phyloP scores from a whole-genome alignment of 2,797 vertebrate genomes.

The Danio albolineatus region DNA sequence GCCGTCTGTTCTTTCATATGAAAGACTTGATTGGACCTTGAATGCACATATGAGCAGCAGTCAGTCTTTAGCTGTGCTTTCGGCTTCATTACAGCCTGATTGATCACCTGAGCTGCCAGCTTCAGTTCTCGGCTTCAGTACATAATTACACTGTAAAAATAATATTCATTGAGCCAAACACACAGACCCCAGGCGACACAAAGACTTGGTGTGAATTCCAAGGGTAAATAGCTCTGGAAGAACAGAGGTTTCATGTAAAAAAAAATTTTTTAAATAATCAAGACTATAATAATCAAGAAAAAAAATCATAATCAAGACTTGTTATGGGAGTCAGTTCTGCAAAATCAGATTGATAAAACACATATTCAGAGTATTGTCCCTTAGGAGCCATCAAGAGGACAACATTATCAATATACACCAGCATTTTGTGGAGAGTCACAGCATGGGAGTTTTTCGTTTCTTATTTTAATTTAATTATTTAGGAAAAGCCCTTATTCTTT shows the following conservation, averaged over 20 bases:
- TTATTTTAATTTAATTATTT: too few species aligned
- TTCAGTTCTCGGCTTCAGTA: conserved; percentile 62
- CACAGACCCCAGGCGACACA: conserved; percentile 57
- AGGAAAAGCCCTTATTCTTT: neutral
- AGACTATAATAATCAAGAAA: too few species aligned
- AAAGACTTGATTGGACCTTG: conserved; percentile 56
- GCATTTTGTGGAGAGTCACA: neutral
- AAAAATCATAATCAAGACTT: neutral
- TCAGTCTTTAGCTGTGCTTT: conserved; percentile 68
- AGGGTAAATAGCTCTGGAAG: conserved; percentile 31
- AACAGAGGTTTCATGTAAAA: conserved; percentile 23
- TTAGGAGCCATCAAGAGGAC: conserved; percentile 6
- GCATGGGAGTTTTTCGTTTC: neutral
- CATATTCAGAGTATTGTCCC: conserved; percentile 16
- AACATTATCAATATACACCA: conserved; percentile 6
- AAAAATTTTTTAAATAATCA: neutral
- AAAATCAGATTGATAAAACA: conserved; percentile 5
- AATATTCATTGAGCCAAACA: conserved; percentile 53
- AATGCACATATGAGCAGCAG: conserved; percentile 64
- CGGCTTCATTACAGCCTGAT: conserved; percentile 73
- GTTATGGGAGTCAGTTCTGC: neutral
- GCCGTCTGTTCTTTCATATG: neutral
- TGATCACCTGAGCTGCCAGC: conserved; percentile 69
- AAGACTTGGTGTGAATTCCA: conserved; percentile 62
- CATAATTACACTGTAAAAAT: conserved; percentile 72